phyloP scores from a whole-genome alignment of 2,888 invertebrate genomes.

The Macaria notata region DNA sequence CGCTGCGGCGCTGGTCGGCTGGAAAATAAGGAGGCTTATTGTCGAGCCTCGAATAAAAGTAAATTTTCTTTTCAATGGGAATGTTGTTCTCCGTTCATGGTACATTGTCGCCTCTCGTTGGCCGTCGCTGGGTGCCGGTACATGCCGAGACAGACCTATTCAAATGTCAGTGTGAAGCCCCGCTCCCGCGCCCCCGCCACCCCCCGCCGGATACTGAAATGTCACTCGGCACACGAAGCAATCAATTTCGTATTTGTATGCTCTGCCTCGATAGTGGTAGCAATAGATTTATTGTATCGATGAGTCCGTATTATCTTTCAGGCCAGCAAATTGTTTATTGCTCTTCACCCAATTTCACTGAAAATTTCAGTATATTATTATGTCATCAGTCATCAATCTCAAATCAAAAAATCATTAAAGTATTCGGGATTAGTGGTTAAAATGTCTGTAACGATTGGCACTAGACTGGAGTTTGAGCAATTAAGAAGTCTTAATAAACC shows the following conservation, averaged over 20 bases:
- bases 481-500: slow-evolving; percentile 2
- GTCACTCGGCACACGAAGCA: slow-evolving; percentile 79
- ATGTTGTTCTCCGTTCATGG: slow-evolving; percentile 70
- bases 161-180: slow-evolving; percentile 77
- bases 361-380: slow-evolving; percentile 12
- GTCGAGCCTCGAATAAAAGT: slow-evolving; percentile 67
- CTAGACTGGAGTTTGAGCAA: neutral
- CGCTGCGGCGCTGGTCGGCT: slow-evolving; percentile 40
- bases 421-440: too few relatives aligned
- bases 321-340: slow-evolving; percentile 36
- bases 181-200: slow-evolving; percentile 42
- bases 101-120: slow-evolving; percentile 79
- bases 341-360: slow-evolving; percentile 20
- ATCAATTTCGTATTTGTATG: slow-evolving; percentile 82
- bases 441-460: too few relatives aligned
- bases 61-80: slow-evolving; percentile 77
- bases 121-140: slow-evolving; percentile 76
- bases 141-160: slow-evolving; percentile 78
- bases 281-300: slow-evolving; percentile 70
- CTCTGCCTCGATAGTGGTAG: slow-evolving; percentile 67
- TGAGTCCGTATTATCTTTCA: slow-evolving; percentile 52
- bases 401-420: neutral
- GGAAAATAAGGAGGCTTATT: slow-evolving; percentile 64
- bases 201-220: slow-evolving; percentile 69
- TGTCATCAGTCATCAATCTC: neutral